Evolutionary conservation across 1,140 invertebrate species (phyloP).

Genomic region (Caenorhabditis briggsae): DNA sequence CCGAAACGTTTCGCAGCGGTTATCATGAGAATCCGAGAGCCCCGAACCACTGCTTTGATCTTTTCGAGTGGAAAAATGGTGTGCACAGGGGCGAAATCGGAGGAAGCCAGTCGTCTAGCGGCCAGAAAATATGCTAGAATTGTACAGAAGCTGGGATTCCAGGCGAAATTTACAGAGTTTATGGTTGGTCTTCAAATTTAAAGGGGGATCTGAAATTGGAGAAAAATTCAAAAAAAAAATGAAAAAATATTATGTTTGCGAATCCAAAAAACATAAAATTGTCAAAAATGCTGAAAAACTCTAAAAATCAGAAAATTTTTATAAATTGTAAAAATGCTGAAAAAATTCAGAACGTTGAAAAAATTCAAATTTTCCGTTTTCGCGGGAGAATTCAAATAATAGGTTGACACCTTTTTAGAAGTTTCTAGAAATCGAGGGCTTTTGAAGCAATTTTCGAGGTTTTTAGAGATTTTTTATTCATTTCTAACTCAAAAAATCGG

Average conservation of each 20-base stretch:
- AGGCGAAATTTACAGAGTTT: conserved; percentile 98
- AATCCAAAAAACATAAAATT: too few species aligned
- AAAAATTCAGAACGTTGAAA: too few species aligned
- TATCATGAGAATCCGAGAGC: conserved; percentile 98
- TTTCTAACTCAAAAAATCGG: too few species aligned
- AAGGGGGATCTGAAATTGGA: not conserved
- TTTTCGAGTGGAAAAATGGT: conserved; percentile 99
- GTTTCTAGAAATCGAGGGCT: too few species aligned
- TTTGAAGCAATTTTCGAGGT: too few species aligned
- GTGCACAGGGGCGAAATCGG: conserved; percentile 98
- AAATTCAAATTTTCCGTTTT: too few species aligned
- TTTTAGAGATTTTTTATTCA: too few species aligned
- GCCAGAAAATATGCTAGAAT: conserved; percentile 98
- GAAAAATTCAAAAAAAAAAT: not conserved
- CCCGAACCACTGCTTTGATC: conserved; percentile 96
- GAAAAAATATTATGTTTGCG: too few species aligned
- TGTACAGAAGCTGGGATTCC: conserved; percentile 97
- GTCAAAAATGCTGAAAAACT: not conserved
- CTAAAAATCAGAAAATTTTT: not conserved
- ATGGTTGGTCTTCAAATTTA: conserved; percentile 81
- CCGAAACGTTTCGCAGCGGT: conserved; percentile 99
- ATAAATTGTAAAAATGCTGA: too few species aligned
- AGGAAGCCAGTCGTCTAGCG: conserved; percentile 94
- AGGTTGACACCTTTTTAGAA: not conserved
- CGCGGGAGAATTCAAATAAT: too few species aligned